Percentiles rank a stretch among this genome's conserved stretches.
Conservation (phyloP, 2,113 vertebrate genomes). For the Dasypus novemcinctus region DNA sequence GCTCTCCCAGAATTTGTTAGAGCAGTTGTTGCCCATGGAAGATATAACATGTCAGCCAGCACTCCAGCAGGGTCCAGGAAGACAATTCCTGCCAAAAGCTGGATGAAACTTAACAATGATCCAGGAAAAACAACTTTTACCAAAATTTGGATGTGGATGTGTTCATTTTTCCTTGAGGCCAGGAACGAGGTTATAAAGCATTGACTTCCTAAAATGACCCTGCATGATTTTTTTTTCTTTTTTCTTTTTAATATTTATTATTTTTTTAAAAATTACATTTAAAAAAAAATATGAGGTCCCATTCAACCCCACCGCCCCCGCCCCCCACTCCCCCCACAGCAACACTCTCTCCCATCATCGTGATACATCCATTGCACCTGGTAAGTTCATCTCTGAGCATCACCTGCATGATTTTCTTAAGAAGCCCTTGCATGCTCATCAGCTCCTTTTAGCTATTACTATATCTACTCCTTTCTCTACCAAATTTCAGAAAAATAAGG, state of each 20-base stretch:
- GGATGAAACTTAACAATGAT: slow-evolving; percentile 35
- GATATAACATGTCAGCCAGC: slow-evolving; percentile 31
- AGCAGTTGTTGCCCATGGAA: slow-evolving; percentile 51
- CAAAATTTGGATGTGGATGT: slow-evolving; percentile 25
- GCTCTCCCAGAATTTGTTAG: slow-evolving; percentile 58
- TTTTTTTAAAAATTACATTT: too few species aligned
- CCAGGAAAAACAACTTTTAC: slow-evolving; percentile 58
- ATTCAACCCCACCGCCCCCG: too few species aligned
- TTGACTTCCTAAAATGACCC: not conserved
- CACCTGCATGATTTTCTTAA: not conserved
- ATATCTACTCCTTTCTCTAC: not conserved
- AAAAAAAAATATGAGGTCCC: too few species aligned
- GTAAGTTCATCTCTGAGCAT: too few species aligned
- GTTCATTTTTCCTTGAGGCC: not conserved
- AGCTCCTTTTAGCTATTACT: not conserved
- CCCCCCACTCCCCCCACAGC: too few species aligned
- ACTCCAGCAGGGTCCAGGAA: slow-evolving; percentile 54
- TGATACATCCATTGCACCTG: too few species aligned
- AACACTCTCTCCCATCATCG: too few species aligned
- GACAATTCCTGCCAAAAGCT: slow-evolving; percentile 55
- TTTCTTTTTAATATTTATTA: too few species aligned
- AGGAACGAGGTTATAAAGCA: not conserved
- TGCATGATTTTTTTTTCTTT: not conserved
- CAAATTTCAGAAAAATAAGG: slow-evolving; percentile 30
- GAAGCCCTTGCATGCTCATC: not conserved